Evolutionary conservation across 2,797 vertebrate species (phyloP).

Genomic region (Chelmon rostratus): DNA sequence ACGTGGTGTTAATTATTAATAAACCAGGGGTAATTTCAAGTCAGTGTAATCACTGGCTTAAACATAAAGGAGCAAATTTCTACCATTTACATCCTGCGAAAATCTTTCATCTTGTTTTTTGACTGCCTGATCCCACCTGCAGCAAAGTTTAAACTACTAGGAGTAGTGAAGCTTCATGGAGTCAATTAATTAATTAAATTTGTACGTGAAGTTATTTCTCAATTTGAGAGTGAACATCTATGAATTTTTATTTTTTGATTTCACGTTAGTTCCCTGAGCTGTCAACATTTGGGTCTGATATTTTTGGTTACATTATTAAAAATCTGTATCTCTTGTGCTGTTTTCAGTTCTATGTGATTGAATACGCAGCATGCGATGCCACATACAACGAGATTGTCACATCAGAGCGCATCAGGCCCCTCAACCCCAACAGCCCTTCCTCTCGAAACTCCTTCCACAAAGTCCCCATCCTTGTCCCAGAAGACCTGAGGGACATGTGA

Average conservation of each 20-base stretch:
- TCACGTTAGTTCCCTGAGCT: too few relatives aligned
- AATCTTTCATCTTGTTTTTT: too few relatives aligned
- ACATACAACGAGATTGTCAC: constrained; percentile 97
- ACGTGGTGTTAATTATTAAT: too few relatives aligned
- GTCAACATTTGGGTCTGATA: too few relatives aligned
- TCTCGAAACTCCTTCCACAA: constrained; percentile 91
- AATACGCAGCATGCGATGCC: constrained; percentile 93
- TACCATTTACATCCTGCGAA: too few relatives aligned
- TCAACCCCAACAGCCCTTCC: constrained; percentile 92
- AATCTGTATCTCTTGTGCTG: neutral
- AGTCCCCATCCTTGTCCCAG: constrained; percentile 89
- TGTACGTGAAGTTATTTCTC: constrained; percentile 1
- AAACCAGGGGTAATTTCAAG: too few relatives aligned
- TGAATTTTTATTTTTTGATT: constrained; percentile 6
- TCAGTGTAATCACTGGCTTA: too few relatives aligned
- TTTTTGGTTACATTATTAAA: constrained; percentile 9
- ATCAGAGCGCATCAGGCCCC: constrained; percentile 91
- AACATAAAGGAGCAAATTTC: too few relatives aligned
- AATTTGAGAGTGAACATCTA: neutral
- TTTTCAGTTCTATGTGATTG: constrained; percentile 93
- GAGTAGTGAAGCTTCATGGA: constrained; percentile 7
- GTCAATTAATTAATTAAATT: neutral
- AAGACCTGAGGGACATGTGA: constrained; percentile 94
- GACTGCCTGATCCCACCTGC: too few relatives aligned
- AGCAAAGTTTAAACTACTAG: too few relatives aligned